Evolutionary conservation across 2,888 invertebrate genomes (phyloP).

Genomic region (Elmis aenea): DNA sequence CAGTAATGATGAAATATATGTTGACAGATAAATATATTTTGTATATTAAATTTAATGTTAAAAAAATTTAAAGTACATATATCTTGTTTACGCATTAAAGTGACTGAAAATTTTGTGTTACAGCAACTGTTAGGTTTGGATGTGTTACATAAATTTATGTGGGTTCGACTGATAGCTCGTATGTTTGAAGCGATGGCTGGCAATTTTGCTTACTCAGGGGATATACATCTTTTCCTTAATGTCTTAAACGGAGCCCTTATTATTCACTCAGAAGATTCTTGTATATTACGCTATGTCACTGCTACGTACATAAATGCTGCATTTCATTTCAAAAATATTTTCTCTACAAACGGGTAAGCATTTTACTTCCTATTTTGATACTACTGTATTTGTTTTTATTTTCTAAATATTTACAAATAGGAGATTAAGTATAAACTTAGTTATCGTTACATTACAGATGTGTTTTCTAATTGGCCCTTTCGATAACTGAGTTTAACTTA

Average conservation of each 20-base stretch:
- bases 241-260: slow-evolving; percentile 95
- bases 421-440: too few relatives aligned
- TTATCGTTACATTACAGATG: too few relatives aligned
- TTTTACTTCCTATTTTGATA: background rate
- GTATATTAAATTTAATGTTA: too few relatives aligned
- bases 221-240: slow-evolving; percentile 95
- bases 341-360: slow-evolving; percentile 87
- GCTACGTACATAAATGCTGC: slow-evolving; percentile 97
- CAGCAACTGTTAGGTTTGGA: slow-evolving; percentile 86
- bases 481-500: too few relatives aligned
- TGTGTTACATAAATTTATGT: slow-evolving; percentile 97
- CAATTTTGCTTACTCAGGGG: slow-evolving; percentile 93
- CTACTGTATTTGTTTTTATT: too few relatives aligned
- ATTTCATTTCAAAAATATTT: slow-evolving; percentile 97
- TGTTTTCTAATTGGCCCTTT: too few relatives aligned
- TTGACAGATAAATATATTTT: too few relatives aligned
- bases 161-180: slow-evolving; percentile 92
- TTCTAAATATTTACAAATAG: too few relatives aligned
- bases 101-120: too few relatives aligned
- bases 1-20: too few relatives aligned
- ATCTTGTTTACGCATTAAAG: too few relatives aligned
- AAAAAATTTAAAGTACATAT: too few relatives aligned
- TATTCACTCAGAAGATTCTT: slow-evolving; percentile 93
- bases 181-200: slow-evolving; percentile 99
- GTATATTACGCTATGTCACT: slow-evolving; percentile 91